These are phyloP conservation scores for Galeopterus variegatus DNA, from an alignment of 2,113 vertebrate genomes.

Conservation along the genomic window DNA sequence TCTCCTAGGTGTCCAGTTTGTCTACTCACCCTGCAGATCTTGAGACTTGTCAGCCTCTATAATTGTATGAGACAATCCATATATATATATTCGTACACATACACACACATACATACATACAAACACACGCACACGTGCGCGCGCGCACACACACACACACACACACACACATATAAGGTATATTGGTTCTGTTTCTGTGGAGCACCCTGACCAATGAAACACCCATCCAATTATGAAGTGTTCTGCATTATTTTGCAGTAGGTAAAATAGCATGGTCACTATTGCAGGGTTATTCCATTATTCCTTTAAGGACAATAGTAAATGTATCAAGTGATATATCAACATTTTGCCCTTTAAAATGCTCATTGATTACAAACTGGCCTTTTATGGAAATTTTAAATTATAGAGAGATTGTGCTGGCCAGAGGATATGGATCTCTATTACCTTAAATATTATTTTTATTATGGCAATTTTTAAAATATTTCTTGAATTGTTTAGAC, in stretches of 20 bases:
- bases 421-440: neutral
- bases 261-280: neutral
- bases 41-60: neutral
- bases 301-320: neutral
- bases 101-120: no score
- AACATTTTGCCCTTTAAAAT: neutral
- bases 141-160: no score
- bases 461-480: neutral
- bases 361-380: neutral
- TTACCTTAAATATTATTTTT: neutral
- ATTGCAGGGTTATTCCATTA: neutral
- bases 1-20: neutral
- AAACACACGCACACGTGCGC: no score
- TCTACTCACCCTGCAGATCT: neutral
- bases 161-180: no score
- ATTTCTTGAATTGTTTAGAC: neutral
- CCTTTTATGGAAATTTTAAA: neutral
- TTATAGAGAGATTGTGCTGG: neutral
- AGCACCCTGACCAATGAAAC: neutral
- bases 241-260: neutral
- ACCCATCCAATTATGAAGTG: neutral
- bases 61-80: neutral
- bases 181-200: neutral
- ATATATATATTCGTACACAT: no score
- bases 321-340: neutral